A percentile compares a stretch with the other conserved stretches of the same genome.
These are phyloP conservation scores for Diadema setosum DNA, from an alignment of 35 echinoderm and acorn worm species.

Conservation along the genomic window DNA sequence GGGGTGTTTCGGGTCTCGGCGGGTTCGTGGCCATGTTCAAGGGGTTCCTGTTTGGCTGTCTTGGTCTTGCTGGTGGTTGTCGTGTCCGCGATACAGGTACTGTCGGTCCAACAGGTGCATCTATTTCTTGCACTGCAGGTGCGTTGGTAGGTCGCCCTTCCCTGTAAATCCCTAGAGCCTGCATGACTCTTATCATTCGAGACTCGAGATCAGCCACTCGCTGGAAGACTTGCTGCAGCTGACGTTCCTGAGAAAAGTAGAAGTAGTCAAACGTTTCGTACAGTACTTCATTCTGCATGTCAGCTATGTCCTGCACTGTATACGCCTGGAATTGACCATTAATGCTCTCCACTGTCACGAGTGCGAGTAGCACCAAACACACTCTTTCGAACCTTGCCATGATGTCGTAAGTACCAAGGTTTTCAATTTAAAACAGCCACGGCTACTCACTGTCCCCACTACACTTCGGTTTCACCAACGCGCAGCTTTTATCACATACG, in stretches of 20 bases:
- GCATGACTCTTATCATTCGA: neutral
- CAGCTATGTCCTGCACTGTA: constrained; percentile 12
- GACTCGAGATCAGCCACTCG: neutral
- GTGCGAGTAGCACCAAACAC: neutral
- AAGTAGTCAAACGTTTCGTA: constrained; percentile 11
- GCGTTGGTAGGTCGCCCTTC: neutral
- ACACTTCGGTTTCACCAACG: neutral
- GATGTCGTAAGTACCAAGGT: neutral
- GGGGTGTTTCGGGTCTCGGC: neutral
- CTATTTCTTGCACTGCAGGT: neutral
- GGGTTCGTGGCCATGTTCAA: too few species aligned
- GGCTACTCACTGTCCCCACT: neutral
- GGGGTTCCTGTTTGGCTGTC: too few species aligned
- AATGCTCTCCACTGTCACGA: neutral
- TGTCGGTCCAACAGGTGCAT: neutral
- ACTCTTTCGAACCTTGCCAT: neutral
- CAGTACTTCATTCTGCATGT: neutral
- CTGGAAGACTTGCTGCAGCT: neutral
- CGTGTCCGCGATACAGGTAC: neutral
- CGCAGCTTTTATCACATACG: neutral
- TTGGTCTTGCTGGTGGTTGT: neutral
- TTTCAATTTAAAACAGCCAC: neutral
- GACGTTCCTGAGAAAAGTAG: neutral
- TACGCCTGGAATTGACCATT: neutral
- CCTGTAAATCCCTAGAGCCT: neutral